phyloP scores from a whole-genome alignment of 1,140 invertebrate genomes.

The Conus betulinus region DNA sequence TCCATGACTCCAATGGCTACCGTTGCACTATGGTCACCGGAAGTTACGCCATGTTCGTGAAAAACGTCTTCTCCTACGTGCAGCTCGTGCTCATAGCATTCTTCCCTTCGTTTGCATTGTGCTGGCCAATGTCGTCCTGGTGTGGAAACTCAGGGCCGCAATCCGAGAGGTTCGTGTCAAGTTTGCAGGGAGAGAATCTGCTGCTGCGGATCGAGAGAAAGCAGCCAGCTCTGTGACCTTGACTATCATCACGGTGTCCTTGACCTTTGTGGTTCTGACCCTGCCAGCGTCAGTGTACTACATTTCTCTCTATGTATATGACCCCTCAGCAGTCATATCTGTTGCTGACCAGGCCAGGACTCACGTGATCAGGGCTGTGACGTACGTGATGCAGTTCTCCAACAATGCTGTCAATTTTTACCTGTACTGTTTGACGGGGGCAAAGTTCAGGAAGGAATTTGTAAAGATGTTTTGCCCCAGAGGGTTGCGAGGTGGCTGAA shows the following conservation, averaged over 20 bases:
- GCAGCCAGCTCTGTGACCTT: background rate
- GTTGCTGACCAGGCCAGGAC: too few species aligned
- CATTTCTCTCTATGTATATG: background rate
- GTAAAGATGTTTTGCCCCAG: too few species aligned
- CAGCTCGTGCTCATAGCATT: background rate
- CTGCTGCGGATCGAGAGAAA: background rate
- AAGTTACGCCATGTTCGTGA: background rate
- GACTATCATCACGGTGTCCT: background rate
- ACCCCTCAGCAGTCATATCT: too few species aligned
- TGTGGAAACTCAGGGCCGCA: background rate
- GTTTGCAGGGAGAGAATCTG: background rate
- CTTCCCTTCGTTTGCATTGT: background rate
- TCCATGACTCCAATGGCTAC: background rate
- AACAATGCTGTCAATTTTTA: too few species aligned
- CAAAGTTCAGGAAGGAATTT: too few species aligned
- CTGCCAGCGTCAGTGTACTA: background rate
- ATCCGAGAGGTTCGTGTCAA: background rate
- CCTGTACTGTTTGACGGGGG: too few species aligned
- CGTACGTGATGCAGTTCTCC: too few species aligned
- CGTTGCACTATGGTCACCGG: background rate
- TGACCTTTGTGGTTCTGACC: background rate
- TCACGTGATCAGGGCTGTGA: too few species aligned
- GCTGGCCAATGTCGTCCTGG: background rate
- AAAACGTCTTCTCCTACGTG: background rate
- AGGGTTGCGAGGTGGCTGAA: too few species aligned